Evolutionary conservation across 2,888 invertebrate species (phyloP), one percentile per base, ranked within the genome.

Genomic region (Chrysolina oricalcia): DNA sequence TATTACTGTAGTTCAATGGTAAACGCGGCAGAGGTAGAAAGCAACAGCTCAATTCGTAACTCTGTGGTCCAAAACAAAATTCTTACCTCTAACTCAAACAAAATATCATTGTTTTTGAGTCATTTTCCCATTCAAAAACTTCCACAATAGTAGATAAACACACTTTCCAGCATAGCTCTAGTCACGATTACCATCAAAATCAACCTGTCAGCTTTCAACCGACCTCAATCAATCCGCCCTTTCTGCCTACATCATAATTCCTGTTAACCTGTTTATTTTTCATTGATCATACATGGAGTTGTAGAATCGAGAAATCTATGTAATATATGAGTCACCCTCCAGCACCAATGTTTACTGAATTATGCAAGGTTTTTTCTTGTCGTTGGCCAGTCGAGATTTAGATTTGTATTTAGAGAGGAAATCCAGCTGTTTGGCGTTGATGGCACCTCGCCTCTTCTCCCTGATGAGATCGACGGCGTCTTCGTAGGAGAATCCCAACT

Each of bases 361-460:
- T 65, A 63, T 68, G 64, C 83, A 83, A 10, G 63, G 64, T 56
- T 77, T 82, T 19, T 83, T 83, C 56, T 78, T 76, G 10, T 76
- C 77, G 21, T 75, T 72, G 17, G 71, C 75, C 2, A 82, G 73
- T 67, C 79, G 73, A 23, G 79, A 77, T 70, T 77, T 78, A 15
- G 78, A 76, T 70, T 81, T 83, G 65, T 83, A 83, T 69, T 81
- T 82, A 21, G 81, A 77, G 40, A 83, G 76, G 70, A 81, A 83
- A 59, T 80, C 78, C 46, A 83, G 65, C 73, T 83, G 83, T 59
- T 82, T 82, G 23, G 79, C 64, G 23, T 83, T 83, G 59, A 83
- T 81, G 13, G 82, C 82, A 0, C 83, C 83, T 23, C 83, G 70
- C 59, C 82, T 74, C 66, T 81, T 82, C 27, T 78, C 68, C 23